Conservation (phyloP, 2,888 invertebrate genomes). For the Antheraea yamamai region DNA sequence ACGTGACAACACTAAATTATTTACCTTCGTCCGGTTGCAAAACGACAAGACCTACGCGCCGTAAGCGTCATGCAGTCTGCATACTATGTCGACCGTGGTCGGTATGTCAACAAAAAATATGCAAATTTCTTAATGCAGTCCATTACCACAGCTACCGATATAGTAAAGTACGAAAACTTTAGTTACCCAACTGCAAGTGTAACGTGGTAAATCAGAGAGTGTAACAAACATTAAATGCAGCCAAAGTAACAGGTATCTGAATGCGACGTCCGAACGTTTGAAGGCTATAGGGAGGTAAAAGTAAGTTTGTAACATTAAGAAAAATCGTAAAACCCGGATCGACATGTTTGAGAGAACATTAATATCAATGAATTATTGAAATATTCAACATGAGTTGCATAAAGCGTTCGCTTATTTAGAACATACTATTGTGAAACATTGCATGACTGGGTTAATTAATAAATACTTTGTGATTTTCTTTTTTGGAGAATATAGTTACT, state of each 20-base stretch:
- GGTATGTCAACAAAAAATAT: slow-evolving; percentile 57
- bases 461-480: too few relatives aligned
- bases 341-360: background rate
- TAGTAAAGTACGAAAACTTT: background rate
- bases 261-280: background rate
- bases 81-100: slow-evolving; percentile 44
- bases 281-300: background rate
- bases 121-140: slow-evolving; percentile 20
- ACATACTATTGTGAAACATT: background rate
- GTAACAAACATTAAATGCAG: slow-evolving; percentile 1
- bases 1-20: slow-evolving; percentile 55
- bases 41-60: slow-evolving; percentile 53
- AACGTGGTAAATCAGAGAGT: background rate
- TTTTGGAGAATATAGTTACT: too few relatives aligned
- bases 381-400: background rate
- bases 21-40: slow-evolving; percentile 63
- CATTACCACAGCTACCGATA: slow-evolving; percentile 13
- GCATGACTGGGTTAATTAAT: background rate
- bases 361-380: background rate
- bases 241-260: background rate
- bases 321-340: background rate
- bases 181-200: background rate
- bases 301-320: slow-evolving; percentile 8
- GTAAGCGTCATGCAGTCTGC: slow-evolving; percentile 76
- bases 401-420: slow-evolving; percentile 1